Conservation (phyloP, 2,888 invertebrate genomes). For the Agriopis marginaria region DNA sequence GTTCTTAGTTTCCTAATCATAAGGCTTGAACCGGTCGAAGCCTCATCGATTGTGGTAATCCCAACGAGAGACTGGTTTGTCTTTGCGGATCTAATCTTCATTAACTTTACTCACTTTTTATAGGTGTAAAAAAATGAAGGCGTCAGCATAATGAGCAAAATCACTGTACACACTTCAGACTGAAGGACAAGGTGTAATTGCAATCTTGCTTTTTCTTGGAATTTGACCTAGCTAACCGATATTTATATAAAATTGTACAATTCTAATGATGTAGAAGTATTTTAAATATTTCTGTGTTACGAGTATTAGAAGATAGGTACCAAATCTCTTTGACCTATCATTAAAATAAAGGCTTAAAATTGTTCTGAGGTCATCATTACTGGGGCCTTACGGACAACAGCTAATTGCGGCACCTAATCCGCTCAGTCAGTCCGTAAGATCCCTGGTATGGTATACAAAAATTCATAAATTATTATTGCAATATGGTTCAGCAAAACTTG, state of each 20-base stretch:
- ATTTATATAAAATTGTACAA: no score
- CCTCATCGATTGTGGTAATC: slow-evolving; percentile 36
- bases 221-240: background rate
- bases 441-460: background rate
- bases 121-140: background rate
- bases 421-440: no score
- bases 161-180: slow-evolving; percentile 1
- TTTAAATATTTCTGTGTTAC: background rate
- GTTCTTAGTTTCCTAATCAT: slow-evolving; percentile 41
- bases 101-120: background rate
- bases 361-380: no score
- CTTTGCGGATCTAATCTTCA: slow-evolving; percentile 21
- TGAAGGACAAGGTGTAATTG: background rate
- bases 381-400: no score
- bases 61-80: slow-evolving; percentile 38
- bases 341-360: no score
- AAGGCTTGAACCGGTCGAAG: slow-evolving; percentile 37
- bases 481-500: no score
- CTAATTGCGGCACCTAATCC: no score
- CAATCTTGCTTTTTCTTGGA: background rate
- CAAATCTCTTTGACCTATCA: background rate
- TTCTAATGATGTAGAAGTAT: no score
- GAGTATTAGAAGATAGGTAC: background rate
- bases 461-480: no score
- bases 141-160: slow-evolving; percentile 1